These are phyloP conservation scores for Nomia melanderi DNA, from an alignment of 1,140 invertebrate genomes.

Conservation along the genomic window DNA sequence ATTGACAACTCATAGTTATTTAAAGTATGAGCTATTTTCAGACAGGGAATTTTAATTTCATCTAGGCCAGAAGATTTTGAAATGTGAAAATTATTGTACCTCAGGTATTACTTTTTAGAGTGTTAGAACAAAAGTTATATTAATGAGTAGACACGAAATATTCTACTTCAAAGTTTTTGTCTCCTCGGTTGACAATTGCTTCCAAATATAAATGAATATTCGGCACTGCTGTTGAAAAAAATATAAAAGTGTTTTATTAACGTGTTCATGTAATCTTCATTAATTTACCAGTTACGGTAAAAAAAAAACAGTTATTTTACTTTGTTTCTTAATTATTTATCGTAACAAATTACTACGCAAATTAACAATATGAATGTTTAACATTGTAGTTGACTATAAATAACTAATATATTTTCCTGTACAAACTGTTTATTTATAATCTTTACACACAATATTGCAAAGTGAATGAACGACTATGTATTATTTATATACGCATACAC, in stretches of 20 bases:
- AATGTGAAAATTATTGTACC: constrained; percentile 27
- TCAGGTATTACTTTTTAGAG: constrained; percentile 51
- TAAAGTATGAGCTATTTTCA: constrained; percentile 24
- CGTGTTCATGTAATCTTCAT: neutral
- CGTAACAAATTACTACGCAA: neutral
- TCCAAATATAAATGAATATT: constrained; percentile 22
- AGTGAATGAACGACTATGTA: constrained; percentile 11
- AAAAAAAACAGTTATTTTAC: neutral
- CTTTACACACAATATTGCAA: constrained; percentile 20
- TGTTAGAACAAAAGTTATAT: constrained; percentile 29
- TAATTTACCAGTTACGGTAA: neutral
- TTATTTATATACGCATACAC: constrained; percentile 37
- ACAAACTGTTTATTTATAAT: constrained; percentile 42
- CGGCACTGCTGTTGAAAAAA: neutral
- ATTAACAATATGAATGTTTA: constrained; percentile 34
- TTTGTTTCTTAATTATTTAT: neutral
- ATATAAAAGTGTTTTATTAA: neutral
- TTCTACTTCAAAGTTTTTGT: constrained; percentile 30
- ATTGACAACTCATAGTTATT: constrained; percentile 26
- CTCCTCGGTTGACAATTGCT: neutral
- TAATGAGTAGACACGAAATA: neutral
- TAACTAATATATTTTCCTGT: constrained; percentile 52
- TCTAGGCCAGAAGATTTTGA: constrained; percentile 30
- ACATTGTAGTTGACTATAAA: constrained; percentile 29
- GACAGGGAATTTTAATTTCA: constrained; percentile 29